Evolutionary conservation across 2,888 invertebrate genomes (phyloP).

Genomic region (Beris chalybata): DNA sequence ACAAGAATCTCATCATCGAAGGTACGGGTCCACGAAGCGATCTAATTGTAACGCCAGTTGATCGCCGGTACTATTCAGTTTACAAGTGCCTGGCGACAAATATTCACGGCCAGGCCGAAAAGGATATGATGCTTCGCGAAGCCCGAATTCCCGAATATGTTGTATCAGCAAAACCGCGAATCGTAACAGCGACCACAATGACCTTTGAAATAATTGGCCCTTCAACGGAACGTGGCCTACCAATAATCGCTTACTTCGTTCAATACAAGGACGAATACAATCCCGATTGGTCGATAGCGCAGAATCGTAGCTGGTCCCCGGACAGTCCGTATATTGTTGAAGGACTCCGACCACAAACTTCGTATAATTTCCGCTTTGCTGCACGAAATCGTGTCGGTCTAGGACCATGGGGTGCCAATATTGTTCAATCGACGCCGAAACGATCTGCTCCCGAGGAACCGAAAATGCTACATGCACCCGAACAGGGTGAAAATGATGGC

Average conservation of each 20-base stretch:
- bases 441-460: constrained; percentile 77
- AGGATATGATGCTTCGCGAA: constrained; percentile 71
- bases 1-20: constrained; percentile 63
- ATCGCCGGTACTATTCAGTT: constrained; percentile 67
- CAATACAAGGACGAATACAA: constrained; percentile 73
- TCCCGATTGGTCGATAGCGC: constrained; percentile 69
- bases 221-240: constrained; percentile 72
- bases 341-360: constrained; percentile 72
- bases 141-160: constrained; percentile 72
- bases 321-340: constrained; percentile 82
- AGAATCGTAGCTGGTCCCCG: constrained; percentile 76
- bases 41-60: constrained; percentile 69
- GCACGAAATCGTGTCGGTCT: constrained; percentile 82
- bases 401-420: constrained; percentile 71
- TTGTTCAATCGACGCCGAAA: constrained; percentile 72
- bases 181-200: constrained; percentile 81
- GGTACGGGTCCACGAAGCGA: constrained; percentile 73
- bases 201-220: constrained; percentile 79
- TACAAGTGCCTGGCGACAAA: constrained; percentile 86
- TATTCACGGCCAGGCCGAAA: constrained; percentile 68
- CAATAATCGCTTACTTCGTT: constrained; percentile 71
- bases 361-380: constrained; percentile 81
- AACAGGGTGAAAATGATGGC: constrained; percentile 52
- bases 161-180: constrained; percentile 66
- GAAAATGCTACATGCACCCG: constrained; percentile 60